These are phyloP conservation scores for Heliconius himera DNA, from an alignment of 1,140 invertebrate genomes.

Conservation along the genomic window DNA sequence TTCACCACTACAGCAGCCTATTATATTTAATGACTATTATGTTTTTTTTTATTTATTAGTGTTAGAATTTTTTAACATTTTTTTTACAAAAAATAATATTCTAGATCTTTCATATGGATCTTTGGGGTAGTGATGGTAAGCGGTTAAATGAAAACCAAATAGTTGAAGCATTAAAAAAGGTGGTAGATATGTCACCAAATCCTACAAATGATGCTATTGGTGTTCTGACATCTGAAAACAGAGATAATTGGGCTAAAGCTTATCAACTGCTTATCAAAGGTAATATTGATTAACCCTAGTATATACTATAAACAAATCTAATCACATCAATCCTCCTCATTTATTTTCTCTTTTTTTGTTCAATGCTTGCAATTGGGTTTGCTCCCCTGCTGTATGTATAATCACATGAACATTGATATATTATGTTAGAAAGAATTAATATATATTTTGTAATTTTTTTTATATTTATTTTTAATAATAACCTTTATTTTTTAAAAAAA, in stretches of 20 bases:
- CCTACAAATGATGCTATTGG: slow-evolving; percentile 84
- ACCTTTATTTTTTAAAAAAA: no score
- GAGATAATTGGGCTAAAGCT: slow-evolving; percentile 90
- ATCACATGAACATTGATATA: no score
- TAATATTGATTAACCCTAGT: slow-evolving; percentile 48
- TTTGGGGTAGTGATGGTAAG: slow-evolving; percentile 84
- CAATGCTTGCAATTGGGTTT: no score
- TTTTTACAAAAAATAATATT: slow-evolving; percentile 43
- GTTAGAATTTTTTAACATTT: background rate
- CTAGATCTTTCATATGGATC: slow-evolving; percentile 89
- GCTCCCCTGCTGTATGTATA: no score
- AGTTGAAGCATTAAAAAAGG: slow-evolving; percentile 71
- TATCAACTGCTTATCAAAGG: slow-evolving; percentile 86
- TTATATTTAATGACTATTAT: no score
- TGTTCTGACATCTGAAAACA: slow-evolving; percentile 90
- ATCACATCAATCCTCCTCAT: no score
- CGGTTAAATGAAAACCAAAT: slow-evolving; percentile 85
- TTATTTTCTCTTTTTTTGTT: no score
- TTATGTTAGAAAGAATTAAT: no score
- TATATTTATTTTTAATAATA: no score
- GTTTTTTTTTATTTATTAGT: background rate
- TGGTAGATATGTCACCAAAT: slow-evolving; percentile 58
- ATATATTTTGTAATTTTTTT: no score
- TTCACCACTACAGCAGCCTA: no score
- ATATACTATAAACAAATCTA: background rate